These are phyloP conservation scores for Muraenolepis orangiensis DNA, from an alignment of 2,797 vertebrate genomes.

Conservation along the genomic window DNA sequence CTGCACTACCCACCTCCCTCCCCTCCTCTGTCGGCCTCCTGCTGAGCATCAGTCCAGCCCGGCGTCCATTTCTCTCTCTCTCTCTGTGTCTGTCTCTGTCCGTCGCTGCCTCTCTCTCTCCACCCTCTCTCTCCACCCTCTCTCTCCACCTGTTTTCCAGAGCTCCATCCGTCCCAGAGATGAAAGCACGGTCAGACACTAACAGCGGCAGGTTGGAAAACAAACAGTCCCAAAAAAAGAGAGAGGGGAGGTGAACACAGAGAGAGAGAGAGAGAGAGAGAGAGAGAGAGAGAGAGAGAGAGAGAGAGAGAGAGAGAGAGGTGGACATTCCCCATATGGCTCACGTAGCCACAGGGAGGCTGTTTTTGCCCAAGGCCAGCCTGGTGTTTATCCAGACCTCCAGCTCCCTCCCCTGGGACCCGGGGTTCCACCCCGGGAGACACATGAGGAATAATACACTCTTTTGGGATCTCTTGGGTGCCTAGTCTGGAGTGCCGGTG, in stretches of 20 bases:
- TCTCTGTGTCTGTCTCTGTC: conserved; percentile 22
- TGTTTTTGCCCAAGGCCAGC: conserved; percentile 48
- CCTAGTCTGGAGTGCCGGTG: not conserved
- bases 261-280: conserved; percentile 41
- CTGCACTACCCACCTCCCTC: conserved; percentile 22
- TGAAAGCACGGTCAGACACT: conserved; percentile 62
- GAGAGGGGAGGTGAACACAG: conserved; percentile 54
- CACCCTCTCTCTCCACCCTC: too few relatives aligned
- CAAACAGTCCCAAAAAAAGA: conserved; percentile 61
- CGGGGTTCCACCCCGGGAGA: conserved; percentile 18
- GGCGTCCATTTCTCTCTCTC: conserved; percentile 27
- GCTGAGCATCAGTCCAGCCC: conserved; percentile 27
- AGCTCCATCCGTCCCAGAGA: conserved; percentile 51
- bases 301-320: conserved; percentile 16
- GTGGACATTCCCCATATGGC: conserved; percentile 69
- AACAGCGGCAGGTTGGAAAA: conserved; percentile 72
- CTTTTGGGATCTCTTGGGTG: not conserved
- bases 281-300: conserved; percentile 17
- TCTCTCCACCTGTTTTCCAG: conserved; percentile 67
- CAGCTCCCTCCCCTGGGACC: conserved; percentile 38
- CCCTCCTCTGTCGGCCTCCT: conserved; percentile 33
- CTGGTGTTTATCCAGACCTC: conserved; percentile 65
- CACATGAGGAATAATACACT: not conserved
- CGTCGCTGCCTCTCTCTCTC: conserved; percentile 23
- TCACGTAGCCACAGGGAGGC: conserved; percentile 30